phyloP scores from a whole-genome alignment of 2,797 vertebrate genomes.

The Knipowitschia caucasica region DNA sequence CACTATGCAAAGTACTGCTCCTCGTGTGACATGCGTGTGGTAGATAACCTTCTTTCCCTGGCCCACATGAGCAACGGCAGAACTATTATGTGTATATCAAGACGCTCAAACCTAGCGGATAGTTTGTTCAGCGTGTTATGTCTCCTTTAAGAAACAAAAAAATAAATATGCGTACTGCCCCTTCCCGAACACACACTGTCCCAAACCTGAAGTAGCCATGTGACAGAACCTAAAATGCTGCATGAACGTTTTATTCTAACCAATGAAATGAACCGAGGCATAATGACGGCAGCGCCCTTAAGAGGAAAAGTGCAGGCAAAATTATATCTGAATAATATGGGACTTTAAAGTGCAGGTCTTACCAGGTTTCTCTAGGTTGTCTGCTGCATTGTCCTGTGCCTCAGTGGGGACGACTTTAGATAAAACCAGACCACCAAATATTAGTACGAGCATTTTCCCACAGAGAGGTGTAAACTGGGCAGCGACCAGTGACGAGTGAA shows the following conservation, averaged over 20 bases:
- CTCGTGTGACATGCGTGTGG: too few relatives aligned
- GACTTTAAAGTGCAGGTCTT: slow-evolving; percentile 57
- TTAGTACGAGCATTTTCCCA: slow-evolving; percentile 3
- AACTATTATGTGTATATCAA: too few relatives aligned
- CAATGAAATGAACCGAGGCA: slow-evolving; percentile 39
- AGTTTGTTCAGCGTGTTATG: too few relatives aligned
- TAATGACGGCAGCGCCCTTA: slow-evolving; percentile 23
- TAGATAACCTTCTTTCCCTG: too few relatives aligned
- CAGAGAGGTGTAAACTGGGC: not conserved
- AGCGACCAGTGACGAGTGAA: not conserved
- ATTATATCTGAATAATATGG: slow-evolving; percentile 38
- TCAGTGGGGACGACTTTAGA: slow-evolving; percentile 80
- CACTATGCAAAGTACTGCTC: too few relatives aligned
- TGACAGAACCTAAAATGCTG: slow-evolving; percentile 15
- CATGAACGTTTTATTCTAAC: slow-evolving; percentile 18
- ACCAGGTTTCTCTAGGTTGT: slow-evolving; percentile 80
- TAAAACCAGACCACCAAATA: slow-evolving; percentile 75
- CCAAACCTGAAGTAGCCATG: slow-evolving; percentile 45
- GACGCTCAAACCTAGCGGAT: too few relatives aligned
- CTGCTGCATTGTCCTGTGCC: slow-evolving; percentile 78
- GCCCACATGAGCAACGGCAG: too few relatives aligned
- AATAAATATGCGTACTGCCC: too few relatives aligned
- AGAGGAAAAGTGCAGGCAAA: slow-evolving; percentile 50
- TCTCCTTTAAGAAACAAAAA: too few relatives aligned
- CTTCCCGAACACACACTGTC: slow-evolving; percentile 4